A percentile compares a stretch with the other conserved stretches of the same genome.
These are phyloP conservation scores for Lepilemur septentrionalis DNA, from an alignment of 2,797 vertebrate genomes.

Conservation along the genomic window DNA sequence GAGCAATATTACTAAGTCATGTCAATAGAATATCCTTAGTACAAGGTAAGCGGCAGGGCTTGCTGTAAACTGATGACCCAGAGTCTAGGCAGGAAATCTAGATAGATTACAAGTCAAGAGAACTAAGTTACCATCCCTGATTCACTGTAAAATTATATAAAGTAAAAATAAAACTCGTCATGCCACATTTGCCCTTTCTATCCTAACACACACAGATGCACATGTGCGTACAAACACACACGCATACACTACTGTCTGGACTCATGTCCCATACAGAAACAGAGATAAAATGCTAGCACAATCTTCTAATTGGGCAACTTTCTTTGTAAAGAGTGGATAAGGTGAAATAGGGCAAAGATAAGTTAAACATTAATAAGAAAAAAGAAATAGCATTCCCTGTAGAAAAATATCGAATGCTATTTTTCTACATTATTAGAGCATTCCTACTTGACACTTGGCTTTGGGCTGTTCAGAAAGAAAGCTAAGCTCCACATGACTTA, in stretches of 20 bases:
- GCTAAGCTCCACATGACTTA: too few species aligned
- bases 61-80: neutral
- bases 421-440: neutral
- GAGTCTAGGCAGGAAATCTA: neutral
- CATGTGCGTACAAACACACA: neutral
- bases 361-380: neutral
- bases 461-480: neutral
- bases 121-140: neutral
- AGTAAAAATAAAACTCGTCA: neutral
- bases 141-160: neutral
- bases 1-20: neutral
- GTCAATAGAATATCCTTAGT: neutral
- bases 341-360: neutral
- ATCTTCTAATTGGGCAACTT: neutral
- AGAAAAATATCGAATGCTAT: neutral
- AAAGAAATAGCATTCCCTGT: neutral
- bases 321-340: neutral
- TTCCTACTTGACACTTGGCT: neutral
- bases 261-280: neutral
- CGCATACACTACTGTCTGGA: neutral
- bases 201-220: neutral
- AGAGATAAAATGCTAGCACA: neutral
- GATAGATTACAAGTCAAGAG: neutral
- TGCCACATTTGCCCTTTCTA: neutral
- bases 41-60: neutral